Evolutionary conservation across 2,888 invertebrate species (phyloP).

Genomic region (Apoda limacodes): DNA sequence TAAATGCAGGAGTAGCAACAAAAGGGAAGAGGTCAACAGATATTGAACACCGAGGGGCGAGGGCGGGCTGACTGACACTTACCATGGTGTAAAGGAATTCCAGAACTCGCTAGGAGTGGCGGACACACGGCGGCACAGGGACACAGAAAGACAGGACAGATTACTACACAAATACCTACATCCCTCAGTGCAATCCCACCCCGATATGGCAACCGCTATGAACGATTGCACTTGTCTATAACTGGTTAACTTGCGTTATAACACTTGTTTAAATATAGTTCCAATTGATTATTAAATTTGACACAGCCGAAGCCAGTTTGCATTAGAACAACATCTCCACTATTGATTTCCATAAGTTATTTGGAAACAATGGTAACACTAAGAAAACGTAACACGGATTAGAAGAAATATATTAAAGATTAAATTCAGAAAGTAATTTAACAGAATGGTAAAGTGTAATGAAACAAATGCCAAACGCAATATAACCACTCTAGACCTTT

Average conservation of each 20-base stretch:
- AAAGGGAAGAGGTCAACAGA: constrained; percentile 67
- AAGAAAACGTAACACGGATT: constrained; percentile 35
- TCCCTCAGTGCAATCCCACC: constrained; percentile 69
- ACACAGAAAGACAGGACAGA: constrained; percentile 76
- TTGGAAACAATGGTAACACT: constrained; percentile 34
- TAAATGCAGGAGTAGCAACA: constrained; percentile 69
- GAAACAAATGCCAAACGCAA: constrained; percentile 68
- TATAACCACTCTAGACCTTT: constrained; percentile 67
- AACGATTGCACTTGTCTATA: constrained; percentile 60
- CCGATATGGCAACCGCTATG: constrained; percentile 57
- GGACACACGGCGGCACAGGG: constrained; percentile 77
- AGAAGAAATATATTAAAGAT: constrained; percentile 46
- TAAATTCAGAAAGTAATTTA: constrained; percentile 40
- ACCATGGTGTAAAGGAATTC: constrained; percentile 98
- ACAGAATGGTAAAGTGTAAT: constrained; percentile 34
- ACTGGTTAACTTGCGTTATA: constrained; percentile 67
- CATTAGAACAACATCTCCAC: constrained; percentile 66
- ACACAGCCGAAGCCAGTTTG: constrained; percentile 57
- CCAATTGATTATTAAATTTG: constrained; percentile 28
- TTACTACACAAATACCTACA: constrained; percentile 73
- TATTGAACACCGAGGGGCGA: constrained; percentile 71
- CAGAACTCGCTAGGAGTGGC: constrained; percentile 95
- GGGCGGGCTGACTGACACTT: constrained; percentile 83
- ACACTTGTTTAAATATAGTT: constrained; percentile 45
- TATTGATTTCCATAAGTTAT: constrained; percentile 23